Base-by-base conservation (phyloP, 2,888 invertebrate genomes). In the Luperina nickerlii region DNA sequence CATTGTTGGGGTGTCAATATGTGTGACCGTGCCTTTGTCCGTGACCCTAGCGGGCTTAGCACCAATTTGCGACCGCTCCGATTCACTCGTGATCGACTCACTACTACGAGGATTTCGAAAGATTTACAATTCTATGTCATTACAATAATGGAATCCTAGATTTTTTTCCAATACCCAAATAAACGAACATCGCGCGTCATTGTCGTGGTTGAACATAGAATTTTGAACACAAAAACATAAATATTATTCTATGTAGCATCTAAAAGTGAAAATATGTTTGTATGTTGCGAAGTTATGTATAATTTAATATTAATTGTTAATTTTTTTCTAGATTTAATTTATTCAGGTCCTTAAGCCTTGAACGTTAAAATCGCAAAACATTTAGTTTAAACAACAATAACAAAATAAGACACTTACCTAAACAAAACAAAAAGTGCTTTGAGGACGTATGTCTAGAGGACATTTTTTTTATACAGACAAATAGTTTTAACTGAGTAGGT, bases 1-100 rank as follows among this genome's bases (percentile, higher is more conserved):
- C 90, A 96, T 97, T 96, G 96, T 97, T 91, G 84, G 94, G 95
- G 96, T 96, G 97, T 96, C 97, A 96, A 97, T 97, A 96, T 95
- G 96, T 96, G 96, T 96, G 97, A 97, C 97, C 97, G 95, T 90
- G 81, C 92, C 90, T 90, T 97, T 97, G 97, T 96, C 92, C 92
- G 91, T 96, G 96, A 96, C 96, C 97, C 96, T 94, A 92, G 92
- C 90, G 86, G 93, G 94, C 94, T 96, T 95, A 95, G 94, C 92
- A 93, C 92, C 96, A 95, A 96, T 96, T 96, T 96, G 96, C 95
- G 95, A 95, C 83, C 92, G 94, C 94, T 94, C 91, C 94, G 91
- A 84, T 93, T 93, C 94, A 93, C 94, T 93, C 95, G 94, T 95
- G 96, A 95, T 94, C 93, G 93, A 90, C 91, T 90, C 90, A 89